Evolutionary conservation across 1,140 invertebrate species (phyloP).

Genomic region (Papilio aristodemus): DNA sequence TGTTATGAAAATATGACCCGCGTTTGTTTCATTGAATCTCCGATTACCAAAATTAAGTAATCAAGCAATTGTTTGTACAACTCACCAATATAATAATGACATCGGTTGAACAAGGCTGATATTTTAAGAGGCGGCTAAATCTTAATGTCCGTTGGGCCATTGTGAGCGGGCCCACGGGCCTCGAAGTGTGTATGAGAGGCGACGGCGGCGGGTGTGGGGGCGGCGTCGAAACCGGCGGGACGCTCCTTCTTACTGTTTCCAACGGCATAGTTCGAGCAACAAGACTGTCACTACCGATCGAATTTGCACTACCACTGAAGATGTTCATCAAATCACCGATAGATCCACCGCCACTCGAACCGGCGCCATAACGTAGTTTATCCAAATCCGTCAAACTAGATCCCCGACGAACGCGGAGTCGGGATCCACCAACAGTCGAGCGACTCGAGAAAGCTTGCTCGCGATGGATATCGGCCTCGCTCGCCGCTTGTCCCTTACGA

Average conservation of each 20-base stretch:
- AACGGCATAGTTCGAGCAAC: slow-evolving; percentile 86
- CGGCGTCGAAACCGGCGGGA: slow-evolving; percentile 64
- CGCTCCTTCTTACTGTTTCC: slow-evolving; percentile 83
- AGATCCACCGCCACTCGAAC: slow-evolving; percentile 82
- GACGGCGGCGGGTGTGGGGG: slow-evolving; percentile 66
- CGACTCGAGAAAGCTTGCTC: slow-evolving; percentile 55
- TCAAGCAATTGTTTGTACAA: slow-evolving; percentile 35
- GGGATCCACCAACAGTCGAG: slow-evolving; percentile 51
- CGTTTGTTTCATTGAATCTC: background rate
- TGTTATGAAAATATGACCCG: slow-evolving; percentile 2
- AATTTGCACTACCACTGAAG: slow-evolving; percentile 85
- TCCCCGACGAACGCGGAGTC: slow-evolving; percentile 83
- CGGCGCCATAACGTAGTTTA: slow-evolving; percentile 80
- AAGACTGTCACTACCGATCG: slow-evolving; percentile 83
- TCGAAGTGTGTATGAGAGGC: slow-evolving; percentile 67
- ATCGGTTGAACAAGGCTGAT: slow-evolving; percentile 70
- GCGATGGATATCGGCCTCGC: slow-evolving; percentile 69
- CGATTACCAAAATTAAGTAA: background rate
- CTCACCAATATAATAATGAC: slow-evolving; percentile 68
- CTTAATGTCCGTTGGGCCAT: slow-evolving; percentile 84
- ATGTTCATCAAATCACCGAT: slow-evolving; percentile 90
- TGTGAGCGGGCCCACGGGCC: slow-evolving; percentile 77
- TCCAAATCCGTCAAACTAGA: slow-evolving; percentile 87
- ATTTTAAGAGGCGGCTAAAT: slow-evolving; percentile 83
- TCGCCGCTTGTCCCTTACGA: slow-evolving; percentile 65